Evolutionary conservation across 2,113 vertebrate genomes (phyloP).

Genomic region (Podarcis raffonei): DNA sequence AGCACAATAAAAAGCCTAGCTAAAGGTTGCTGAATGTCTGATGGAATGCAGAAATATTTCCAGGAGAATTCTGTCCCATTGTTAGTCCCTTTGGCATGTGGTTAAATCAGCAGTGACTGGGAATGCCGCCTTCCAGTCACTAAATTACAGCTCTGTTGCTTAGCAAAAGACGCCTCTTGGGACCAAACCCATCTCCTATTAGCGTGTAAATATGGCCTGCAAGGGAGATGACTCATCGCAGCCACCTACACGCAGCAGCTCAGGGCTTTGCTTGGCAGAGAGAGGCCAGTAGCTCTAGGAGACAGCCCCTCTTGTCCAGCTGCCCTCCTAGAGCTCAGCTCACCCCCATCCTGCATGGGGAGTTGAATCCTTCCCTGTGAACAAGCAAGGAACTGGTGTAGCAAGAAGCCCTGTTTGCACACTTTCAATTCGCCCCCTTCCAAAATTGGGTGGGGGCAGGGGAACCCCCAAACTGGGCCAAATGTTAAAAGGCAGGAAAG

Average conservation of each 20-base stretch:
- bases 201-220: not conserved
- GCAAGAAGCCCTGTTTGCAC: not conserved
- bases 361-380: not conserved
- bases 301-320: fast-evolving
- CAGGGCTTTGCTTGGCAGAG: not conserved
- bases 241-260: not conserved
- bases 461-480: not conserved
- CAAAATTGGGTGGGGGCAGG: not conserved
- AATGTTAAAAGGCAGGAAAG: not conserved
- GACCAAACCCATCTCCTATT: not conserved
- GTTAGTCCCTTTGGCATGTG: not conserved
- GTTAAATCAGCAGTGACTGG: not conserved
- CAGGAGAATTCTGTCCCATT: not conserved
- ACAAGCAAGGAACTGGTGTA: not conserved
- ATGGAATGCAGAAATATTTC: not conserved
- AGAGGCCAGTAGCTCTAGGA: not conserved
- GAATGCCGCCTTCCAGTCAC: not conserved
- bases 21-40: not conserved
- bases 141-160: slow-evolving; percentile 2
- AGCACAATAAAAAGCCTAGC: not conserved
- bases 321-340: not conserved
- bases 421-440: not conserved
- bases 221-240: not conserved
- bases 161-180: not conserved
- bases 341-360: not conserved